Evolutionary conservation across 2,888 invertebrate species (phyloP).

Genomic region (Lochmaea capreae): DNA sequence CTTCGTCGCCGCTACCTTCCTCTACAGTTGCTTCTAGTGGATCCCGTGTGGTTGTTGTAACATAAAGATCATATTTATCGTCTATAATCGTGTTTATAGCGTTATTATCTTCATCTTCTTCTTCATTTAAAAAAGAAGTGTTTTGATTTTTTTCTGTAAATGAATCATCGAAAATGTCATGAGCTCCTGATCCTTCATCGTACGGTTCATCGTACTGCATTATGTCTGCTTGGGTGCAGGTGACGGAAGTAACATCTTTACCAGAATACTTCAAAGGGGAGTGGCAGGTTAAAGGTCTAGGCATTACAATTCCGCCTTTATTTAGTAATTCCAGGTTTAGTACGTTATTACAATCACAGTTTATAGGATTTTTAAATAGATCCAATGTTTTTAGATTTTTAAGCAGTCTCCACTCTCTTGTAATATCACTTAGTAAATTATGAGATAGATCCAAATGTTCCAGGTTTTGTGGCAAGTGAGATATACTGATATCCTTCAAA

Average conservation of each 20-base stretch:
- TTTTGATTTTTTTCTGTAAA: conserved; percentile 20
- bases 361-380: conserved; percentile 75
- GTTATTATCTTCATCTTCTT: conserved; percentile 41
- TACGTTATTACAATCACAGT: conserved; percentile 78
- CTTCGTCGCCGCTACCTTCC: conserved; percentile 49
- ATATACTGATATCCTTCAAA: conserved; percentile 56
- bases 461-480: conserved; percentile 58
- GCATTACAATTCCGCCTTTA: conserved; percentile 54
- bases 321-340: conserved; percentile 72
- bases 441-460: conserved; percentile 72
- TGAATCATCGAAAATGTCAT: conserved; percentile 46
- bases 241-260: conserved; percentile 52
- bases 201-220: conserved; percentile 56
- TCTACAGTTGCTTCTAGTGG: conserved; percentile 29
- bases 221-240: conserved; percentile 51
- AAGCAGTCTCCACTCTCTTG: conserved; percentile 69
- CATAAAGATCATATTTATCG: conserved; percentile 38
- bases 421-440: conserved; percentile 71
- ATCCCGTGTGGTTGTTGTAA: conserved; percentile 22
- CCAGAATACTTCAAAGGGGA: conserved; percentile 56
- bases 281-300: conserved; percentile 57
- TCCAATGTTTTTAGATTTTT: conserved; percentile 73
- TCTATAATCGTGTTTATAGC: conserved; percentile 48
- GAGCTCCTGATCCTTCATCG: conserved; percentile 55
- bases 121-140: conserved; percentile 45